Conservation (phyloP, 1,140 invertebrate species). For the Megalonaias nervosa region DNA sequence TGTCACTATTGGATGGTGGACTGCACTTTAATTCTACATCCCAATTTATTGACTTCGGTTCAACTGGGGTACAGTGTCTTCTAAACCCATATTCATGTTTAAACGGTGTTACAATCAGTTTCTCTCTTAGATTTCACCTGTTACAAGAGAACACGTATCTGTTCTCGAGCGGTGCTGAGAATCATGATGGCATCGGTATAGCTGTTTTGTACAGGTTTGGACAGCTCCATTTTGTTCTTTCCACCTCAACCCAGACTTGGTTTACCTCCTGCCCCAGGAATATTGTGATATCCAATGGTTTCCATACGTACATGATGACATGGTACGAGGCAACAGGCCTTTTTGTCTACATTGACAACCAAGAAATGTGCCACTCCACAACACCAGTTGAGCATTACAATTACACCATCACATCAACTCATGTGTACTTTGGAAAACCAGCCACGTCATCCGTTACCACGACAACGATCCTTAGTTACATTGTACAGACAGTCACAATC, state of each 20-base stretch:
- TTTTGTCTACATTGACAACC: conserved; percentile 25
- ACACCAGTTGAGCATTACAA: conserved; percentile 10
- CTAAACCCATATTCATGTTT: conserved; percentile 16
- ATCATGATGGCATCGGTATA: conserved; percentile 25
- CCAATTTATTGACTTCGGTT: conserved; percentile 24
- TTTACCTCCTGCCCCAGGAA: conserved; percentile 9
- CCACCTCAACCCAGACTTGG: conserved; percentile 25
- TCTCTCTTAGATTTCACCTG: conserved; percentile 20
- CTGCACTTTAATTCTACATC: conserved; percentile 11
- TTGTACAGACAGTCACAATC: conserved; percentile 14
- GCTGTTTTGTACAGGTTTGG: conserved; percentile 30
- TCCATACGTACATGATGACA: conserved; percentile 27
- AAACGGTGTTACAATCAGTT: conserved; percentile 19
- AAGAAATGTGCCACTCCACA: conserved; percentile 7
- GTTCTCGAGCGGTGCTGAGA: conserved; percentile 27
- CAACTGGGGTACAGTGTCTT: conserved; percentile 16
- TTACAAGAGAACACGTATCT: conserved; percentile 33
- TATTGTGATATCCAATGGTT: not conserved
- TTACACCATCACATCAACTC: not conserved
- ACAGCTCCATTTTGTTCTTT: conserved; percentile 27
- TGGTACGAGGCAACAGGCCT: conserved; percentile 16
- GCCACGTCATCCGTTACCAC: conserved; percentile 14
- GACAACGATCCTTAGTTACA: not conserved
- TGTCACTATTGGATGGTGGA: conserved; percentile 7
- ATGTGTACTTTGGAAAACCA: conserved; percentile 23